Percentiles rank a stretch among this genome's conserved stretches.
Conservation (phyloP, 2,113 vertebrate genomes). For the Colius striatus region DNA sequence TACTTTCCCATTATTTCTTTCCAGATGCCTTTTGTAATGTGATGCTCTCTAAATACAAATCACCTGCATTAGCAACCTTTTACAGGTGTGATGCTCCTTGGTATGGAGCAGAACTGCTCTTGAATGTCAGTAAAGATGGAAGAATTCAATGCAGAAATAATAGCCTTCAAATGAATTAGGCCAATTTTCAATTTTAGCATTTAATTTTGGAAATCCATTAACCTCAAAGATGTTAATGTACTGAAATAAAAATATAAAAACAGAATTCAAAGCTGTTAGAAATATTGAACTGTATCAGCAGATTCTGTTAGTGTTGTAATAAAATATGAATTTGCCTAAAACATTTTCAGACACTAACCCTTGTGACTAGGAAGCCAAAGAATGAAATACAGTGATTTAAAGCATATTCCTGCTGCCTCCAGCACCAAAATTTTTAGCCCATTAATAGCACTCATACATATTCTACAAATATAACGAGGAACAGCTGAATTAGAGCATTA, state of each 20-base stretch:
- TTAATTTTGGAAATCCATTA: constrained; percentile 27
- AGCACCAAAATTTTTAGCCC: not conserved
- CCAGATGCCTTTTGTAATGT: not conserved
- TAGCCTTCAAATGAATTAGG: not conserved
- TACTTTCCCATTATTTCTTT: not conserved
- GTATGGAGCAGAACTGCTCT: not conserved
- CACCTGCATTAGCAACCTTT: not conserved
- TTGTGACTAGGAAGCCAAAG: not conserved
- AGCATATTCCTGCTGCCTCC: not conserved
- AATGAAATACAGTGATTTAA: not conserved
- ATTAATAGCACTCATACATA: not conserved
- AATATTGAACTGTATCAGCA: not conserved
- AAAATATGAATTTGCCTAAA: not conserved
- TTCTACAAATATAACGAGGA: not conserved
- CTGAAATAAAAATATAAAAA: not conserved
- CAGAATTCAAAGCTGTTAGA: constrained; percentile 20
- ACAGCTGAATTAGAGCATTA: not conserved
- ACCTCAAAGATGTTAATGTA: not conserved
- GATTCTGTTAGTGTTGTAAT: not conserved
- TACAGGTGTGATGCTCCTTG: not conserved
- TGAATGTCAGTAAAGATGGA: not conserved
- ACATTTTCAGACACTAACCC: not conserved
- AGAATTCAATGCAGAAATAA: not conserved
- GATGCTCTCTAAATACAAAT: not conserved
- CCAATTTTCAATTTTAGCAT: not conserved